Evolutionary conservation across 2,888 invertebrate species (phyloP), one percentile per base, ranked within the genome.

Genomic region (Tiliacea aurago): DNA sequence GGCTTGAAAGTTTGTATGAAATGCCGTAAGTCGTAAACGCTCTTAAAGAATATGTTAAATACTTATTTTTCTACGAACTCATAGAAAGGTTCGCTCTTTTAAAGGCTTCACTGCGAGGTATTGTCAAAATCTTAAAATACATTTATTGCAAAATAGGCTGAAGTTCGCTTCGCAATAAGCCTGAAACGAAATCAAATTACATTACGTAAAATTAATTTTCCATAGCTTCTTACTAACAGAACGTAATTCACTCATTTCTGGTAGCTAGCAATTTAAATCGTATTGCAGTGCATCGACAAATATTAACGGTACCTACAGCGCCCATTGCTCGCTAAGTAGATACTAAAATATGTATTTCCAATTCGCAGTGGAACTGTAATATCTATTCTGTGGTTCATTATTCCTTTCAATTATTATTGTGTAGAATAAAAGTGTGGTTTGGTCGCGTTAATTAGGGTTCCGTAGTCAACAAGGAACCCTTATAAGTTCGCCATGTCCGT

Each of bases 321-420:
- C 37, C 65, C 81, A 78, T 49, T 73, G 66, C 68, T 69, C 62
- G 49, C 76, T 76, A 78, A 76, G 72, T 78, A 78, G 66, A 58
- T 86, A 73, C 73, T 84, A 73, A 86, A 86, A 86, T 84, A 84
- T 81, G 78, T 78, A 80, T 84, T 84, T 78, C 69, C 78, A 84
- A 84, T 86, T 78, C 59, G 65, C 64, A 49, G 70, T 74, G 64
- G 76, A 63, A 64, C 71, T 70, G 74, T 67, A 58, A 59, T 75
- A 62, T 74, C 59, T 75, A 80, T 76, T 80, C 68, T 45, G 68
- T 63, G 72, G 70, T 70, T 70, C 53, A 84, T 74, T 78, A 84
- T 70, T 51, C 51, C 41, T 68, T 61, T 72, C 56, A 66, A 65
- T 69, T 81, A 73, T 64, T 51, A 49, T 55, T 56, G 9, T 51